Base-by-base conservation (phyloP, 1,140 invertebrate species). In the Ptiloglossa arizonensis region DNA sequence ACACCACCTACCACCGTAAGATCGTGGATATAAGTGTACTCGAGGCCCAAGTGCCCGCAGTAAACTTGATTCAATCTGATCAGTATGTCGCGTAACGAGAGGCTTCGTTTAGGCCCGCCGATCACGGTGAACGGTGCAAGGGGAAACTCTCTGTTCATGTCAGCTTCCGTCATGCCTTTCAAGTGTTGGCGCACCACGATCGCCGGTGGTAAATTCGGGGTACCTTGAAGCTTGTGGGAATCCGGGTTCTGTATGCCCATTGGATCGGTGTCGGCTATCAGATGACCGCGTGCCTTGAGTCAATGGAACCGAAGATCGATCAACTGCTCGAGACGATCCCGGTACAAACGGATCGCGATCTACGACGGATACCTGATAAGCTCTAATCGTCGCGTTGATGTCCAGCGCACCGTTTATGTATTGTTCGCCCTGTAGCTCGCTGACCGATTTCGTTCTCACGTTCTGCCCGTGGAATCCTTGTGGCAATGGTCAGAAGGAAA, bases 11-110 rank as follows among this genome's bases (percentile, higher is more conserved):
- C 83, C 72, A 38, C 15, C 38, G 2, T 19, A 4, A 95, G 62
- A 95, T 96, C 96, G 77, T 96, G 96, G 76, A 98, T 95, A 87
- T 97, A 97, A 95, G 97, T 97, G 88, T 97, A 98, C 88, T 98
- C 97, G 5, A 97, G 94, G n/a, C 97, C 97, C 50, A 96, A 94
- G 57, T 94, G 93, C 6, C 94, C 91, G 69, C 95, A 96, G 82
- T 95, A 96, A 9, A 94, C 92, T 48, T 93, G 94, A 90, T 98
- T 96, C 22, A 98, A 91, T 27, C 97, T 94, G 4, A 90, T 90
- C 46, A 98, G 91, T 79, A 98, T 98, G 80, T 98, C 97, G 56
- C 95, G 93, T 8, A 95, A 90, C 0, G 95, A 88, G 56, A 97
- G 86, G 8, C 90, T 88, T 50, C 89, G 93, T 54, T 94, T 92